phyloP scores from a whole-genome alignment of 2,797 vertebrate genomes.

The Ataeniobius toweri region DNA sequence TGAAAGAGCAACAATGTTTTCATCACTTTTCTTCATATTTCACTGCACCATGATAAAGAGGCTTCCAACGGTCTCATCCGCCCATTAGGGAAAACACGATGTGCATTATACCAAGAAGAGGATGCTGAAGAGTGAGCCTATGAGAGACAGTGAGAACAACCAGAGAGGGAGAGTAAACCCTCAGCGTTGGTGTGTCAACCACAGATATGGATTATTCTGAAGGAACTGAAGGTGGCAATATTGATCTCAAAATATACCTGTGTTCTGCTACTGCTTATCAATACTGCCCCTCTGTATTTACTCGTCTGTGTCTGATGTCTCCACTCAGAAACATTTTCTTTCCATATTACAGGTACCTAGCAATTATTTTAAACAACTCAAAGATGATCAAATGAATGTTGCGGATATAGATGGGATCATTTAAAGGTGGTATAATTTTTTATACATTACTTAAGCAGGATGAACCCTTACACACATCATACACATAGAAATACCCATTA shows the following conservation, averaged over 20 bases:
- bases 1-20: slow-evolving; percentile 74
- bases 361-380: not conserved
- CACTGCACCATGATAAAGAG: slow-evolving; percentile 54
- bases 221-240: slow-evolving; percentile 43
- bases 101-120: slow-evolving; percentile 34
- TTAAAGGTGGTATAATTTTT: too few species aligned
- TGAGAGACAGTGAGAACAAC: not conserved
- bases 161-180: slow-evolving; percentile 33
- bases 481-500: too few species aligned
- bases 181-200: slow-evolving; percentile 46
- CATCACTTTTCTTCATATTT: slow-evolving; percentile 69
- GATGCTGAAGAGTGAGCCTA: slow-evolving; percentile 23
- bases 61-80: slow-evolving; percentile 50
- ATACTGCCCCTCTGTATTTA: slow-evolving; percentile 6
- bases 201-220: slow-evolving; percentile 50
- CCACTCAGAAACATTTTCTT: not conserved
- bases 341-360: not conserved
- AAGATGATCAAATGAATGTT: not conserved
- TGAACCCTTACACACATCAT: too few species aligned
- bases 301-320: slow-evolving; percentile 8
- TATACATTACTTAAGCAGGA: too few species aligned
- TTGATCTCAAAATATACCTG: slow-evolving; percentile 46
- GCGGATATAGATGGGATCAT: too few species aligned
- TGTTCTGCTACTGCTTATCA: slow-evolving; percentile 32
- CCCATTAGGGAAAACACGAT: slow-evolving; percentile 62